Base-by-base conservation (phyloP, 2,113 vertebrate genomes). In the Trichomycterus rosablanca region DNA sequence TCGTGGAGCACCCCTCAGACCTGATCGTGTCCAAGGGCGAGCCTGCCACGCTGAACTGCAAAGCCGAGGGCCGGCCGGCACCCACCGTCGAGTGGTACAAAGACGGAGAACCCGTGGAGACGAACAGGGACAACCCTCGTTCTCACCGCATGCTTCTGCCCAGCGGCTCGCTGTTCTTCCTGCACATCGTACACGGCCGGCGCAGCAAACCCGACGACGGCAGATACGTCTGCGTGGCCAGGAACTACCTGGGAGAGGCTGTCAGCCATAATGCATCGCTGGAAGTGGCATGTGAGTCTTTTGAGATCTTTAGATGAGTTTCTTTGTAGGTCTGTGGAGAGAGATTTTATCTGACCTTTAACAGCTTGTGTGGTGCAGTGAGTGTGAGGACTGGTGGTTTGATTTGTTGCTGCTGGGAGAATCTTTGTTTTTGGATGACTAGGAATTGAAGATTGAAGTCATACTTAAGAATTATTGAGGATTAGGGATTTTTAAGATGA, bases 21-120 rank as follows among this genome's bases (percentile, higher is more conserved):
- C 93, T 97, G 66, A 95, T 97, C 40, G 94, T 97, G 51, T 97
- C 94, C n/a, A 95, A 95, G 73, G 94, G 94, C 65, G 93, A 97
- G 70, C 94, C 94, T 16, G 94, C 94, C 16, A 97, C 94, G 19
- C 84, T 97, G 76, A 97, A 97, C 86, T 97, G 94, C 50, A 97
- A 97, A 68, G 95, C 95, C 0, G 95, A 97, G 74, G 94, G 95
- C 15, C 73, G 93, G 5, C 95, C 95, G 0, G 84, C 87, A 0
- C 94, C 95, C 49, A 93, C 92, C 6, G 91, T 97, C 46, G 95
- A 97, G 74, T 97, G 95, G 95, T 94, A 94, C 83, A 97, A 95
- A 78, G 95, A 91, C 2, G 92, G 93, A 1, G 95, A 97, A 67
- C 85, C 93, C 1, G 95, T 97, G 24, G 95, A 97, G 67, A 97